Evolutionary conservation across 1,140 invertebrate genomes (phyloP), one percentile per base, ranked within the genome.

Genomic region (Campoletis sonorensis): DNA sequence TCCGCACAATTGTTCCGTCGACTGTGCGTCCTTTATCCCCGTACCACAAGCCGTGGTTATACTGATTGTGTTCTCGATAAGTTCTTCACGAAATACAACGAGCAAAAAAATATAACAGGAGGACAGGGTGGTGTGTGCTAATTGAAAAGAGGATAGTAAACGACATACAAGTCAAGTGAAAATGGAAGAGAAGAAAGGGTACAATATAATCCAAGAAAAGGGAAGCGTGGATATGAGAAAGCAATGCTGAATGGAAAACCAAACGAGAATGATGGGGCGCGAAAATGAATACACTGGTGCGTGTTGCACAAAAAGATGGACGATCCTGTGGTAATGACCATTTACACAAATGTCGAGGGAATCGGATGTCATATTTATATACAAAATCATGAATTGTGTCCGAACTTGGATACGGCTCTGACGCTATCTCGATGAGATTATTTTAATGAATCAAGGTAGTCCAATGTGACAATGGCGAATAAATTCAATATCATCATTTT

Each of bases 331-430:
- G 79, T 80, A 78, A 81, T 75, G 80, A 78, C 81, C 82, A 86
- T 85, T 86, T 86, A 86, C 78, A 79, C 78, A 79, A 83, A 86
- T 80, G 85, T 85, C 82, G 37, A 37, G 33, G 26, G 51, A 67
- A 78, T 78, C 76, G 61, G 61, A 30, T 54, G 16, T 51, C 51
- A 73, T 73, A 73, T 40, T 73, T 73, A 73, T 73, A 4, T 73
- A 73, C 51, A 49, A n/a, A n/a, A 73, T 51, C 40, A 40, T 49
- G 51, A 40, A 73, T 40, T 40, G 71, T 45, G 40, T 26, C 3
- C 40, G 21, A 21, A 21, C 37, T 40, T 49, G 71, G n/a, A 40
- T 4, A 23, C 37, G 49, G 40, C n/a, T 49, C 2, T n/a, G 11
- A 73, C 71, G 21, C 5, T 23, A 79, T 64, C 68, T 79, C 58